Percentiles rank a stretch among this genome's conserved stretches.
phyloP scores from a whole-genome alignment of 1,140 invertebrate genomes.

The Wiebesia pumilae region DNA sequence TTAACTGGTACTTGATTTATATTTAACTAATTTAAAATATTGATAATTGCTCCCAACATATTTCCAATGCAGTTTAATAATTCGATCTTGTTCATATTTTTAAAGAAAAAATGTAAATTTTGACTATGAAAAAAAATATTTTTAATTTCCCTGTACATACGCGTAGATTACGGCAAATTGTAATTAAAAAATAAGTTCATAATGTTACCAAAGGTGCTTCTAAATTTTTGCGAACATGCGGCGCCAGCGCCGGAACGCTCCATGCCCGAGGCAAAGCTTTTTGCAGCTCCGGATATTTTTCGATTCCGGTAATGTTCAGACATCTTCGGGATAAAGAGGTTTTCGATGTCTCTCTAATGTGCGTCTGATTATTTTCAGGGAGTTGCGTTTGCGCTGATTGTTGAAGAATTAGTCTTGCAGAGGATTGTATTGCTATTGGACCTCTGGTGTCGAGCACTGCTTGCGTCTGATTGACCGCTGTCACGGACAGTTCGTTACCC shows the following conservation, averaged over 20 bases:
- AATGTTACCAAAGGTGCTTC: constrained; percentile 77
- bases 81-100: no score
- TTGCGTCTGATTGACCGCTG: constrained; percentile 51
- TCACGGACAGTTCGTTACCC: constrained; percentile 58
- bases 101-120: no score
- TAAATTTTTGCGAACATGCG: constrained; percentile 74
- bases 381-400: constrained; percentile 57
- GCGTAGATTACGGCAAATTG: no score
- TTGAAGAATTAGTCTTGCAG: constrained; percentile 57
- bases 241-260: constrained; percentile 81
- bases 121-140: no score
- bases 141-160: no score
- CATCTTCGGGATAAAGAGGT: constrained; percentile 70
- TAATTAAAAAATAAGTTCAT: no score
- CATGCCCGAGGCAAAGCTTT: constrained; percentile 82
- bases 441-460: constrained; percentile 60
- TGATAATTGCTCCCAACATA: no score
- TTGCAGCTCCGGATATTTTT: constrained; percentile 82
- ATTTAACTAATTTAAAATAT: no score
- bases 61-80: no score
- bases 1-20: no score
- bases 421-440: constrained; percentile 54
- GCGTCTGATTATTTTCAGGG: constrained; percentile 73
- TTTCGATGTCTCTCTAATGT: constrained; percentile 76
- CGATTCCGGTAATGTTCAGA: constrained; percentile 81